Conservation (phyloP, 2,113 vertebrate species). For the Vimba vimba region DNA sequence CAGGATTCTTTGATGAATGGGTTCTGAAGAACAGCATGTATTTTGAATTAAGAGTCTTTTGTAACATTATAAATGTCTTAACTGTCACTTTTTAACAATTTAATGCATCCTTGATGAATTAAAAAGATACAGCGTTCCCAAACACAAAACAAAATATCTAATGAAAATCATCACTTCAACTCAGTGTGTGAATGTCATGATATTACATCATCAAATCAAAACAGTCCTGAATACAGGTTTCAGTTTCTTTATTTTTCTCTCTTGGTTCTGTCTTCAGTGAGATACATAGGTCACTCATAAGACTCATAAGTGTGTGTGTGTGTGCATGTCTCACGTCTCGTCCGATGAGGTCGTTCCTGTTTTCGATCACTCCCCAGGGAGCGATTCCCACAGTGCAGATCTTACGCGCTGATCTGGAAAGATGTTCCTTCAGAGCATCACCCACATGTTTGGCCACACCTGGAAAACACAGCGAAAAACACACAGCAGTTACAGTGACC, state of each 20-base stretch:
- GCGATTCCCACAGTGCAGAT: conserved; percentile 98
- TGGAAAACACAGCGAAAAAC: conserved; percentile 58
- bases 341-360: conserved; percentile 96
- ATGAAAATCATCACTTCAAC: too few relatives aligned
- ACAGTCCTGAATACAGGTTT: not conserved
- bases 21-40: too few relatives aligned
- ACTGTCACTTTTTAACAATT: too few relatives aligned
- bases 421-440: conserved; percentile 95
- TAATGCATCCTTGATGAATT: too few relatives aligned
- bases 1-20: too few relatives aligned
- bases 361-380: conserved; percentile 98
- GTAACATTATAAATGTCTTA: too few relatives aligned
- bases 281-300: not conserved
- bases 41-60: too few relatives aligned
- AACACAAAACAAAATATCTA: too few relatives aligned
- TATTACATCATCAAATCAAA: too few relatives aligned
- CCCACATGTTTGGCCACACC: conserved; percentile 99
- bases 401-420: conserved; percentile 93
- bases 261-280: not conserved
- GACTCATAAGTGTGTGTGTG: not conserved
- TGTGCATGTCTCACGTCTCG: conserved; percentile 86
- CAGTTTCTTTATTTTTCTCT: not conserved
- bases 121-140: too few relatives aligned
- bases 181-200: not conserved
- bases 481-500: not conserved